Evolutionary conservation across 37 sponge, comb jelly and placozoan genomes (phyloP), one percentile per base, ranked within the genome.

Genomic region (Haliclona indistincta): DNA sequence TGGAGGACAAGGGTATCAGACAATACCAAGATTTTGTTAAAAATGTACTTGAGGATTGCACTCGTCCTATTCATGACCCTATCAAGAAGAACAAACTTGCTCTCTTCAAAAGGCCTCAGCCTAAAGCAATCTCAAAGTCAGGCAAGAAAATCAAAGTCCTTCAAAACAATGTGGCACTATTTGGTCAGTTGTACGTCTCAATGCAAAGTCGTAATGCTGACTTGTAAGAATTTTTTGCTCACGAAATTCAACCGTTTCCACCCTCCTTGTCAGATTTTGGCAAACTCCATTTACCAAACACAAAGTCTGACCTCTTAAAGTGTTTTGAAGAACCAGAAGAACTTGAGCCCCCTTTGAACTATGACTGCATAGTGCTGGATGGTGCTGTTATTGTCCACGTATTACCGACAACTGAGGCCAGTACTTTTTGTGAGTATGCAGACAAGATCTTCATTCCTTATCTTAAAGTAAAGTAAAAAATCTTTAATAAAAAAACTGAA

Each of bases 341-440:
- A 22, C 66, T 34, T 64, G 35, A 64, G 33, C 66, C 66, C 22
- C 66, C 37, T n/a, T n/a, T n/a, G n/a, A n/a, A n/a, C n/a, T n/a
- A n/a, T n/a, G n/a, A n/a, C n/a, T n/a, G n/a, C n/a, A n/a, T n/a
- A n/a, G n/a, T n/a, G n/a, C n/a, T n/a, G n/a, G n/a, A n/a, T n/a
- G n/a, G n/a, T n/a, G n/a, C n/a, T n/a, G n/a, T n/a, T n/a, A n/a
- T n/a, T n/a, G n/a, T n/a, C n/a, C n/a, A n/a, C n/a, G n/a, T n/a
- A 32, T 37, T 64, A 22, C 66, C 66, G 33, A 34, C 37, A 36
- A 30, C 66, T 33, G 35, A 36, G 22, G 70, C 38, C 38, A 38
- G 26, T 40, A 68, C 70, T 28, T 68, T 68, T 40, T 23, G 38
- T 43, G 70, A 68, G 26, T 68, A 68, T 68, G 70, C 70, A 68